phyloP scores from a whole-genome alignment of 2,888 invertebrate species.

The Philaethria dido region DNA sequence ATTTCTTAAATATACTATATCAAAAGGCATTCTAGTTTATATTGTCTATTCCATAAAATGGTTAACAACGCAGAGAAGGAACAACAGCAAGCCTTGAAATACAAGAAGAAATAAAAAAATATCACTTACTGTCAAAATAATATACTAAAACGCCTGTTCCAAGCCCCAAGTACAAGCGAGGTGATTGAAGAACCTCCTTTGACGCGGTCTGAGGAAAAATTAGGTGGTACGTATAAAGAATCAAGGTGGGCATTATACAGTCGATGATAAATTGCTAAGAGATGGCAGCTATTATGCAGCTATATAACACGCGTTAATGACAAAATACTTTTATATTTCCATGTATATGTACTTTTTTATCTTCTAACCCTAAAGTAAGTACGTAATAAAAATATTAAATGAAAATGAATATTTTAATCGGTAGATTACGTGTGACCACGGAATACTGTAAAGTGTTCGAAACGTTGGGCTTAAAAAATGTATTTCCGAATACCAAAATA shows the following conservation, averaged over 20 bases:
- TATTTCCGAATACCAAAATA: too few species aligned
- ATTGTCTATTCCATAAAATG: too few species aligned
- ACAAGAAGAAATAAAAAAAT: neutral
- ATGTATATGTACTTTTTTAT: neutral
- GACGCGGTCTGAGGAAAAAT: slow-evolving; percentile 73
- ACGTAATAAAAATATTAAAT: too few species aligned
- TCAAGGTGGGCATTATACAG: slow-evolving; percentile 63
- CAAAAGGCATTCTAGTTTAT: too few species aligned
- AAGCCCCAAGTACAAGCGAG: slow-evolving; percentile 48
- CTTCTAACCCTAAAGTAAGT: too few species aligned
- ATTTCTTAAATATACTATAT: too few species aligned
- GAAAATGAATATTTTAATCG: too few species aligned
- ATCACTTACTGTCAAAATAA: neutral
- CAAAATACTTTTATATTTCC: neutral
- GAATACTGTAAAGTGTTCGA: too few species aligned
- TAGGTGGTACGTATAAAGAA: slow-evolving; percentile 70
- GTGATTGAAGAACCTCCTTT: slow-evolving; percentile 79
- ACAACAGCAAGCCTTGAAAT: neutral
- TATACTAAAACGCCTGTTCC: slow-evolving; percentile 10
- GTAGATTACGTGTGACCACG: too few species aligned
- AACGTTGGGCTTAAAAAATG: too few species aligned
- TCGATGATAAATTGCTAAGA: slow-evolving; percentile 56
- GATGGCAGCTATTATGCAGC: slow-evolving; percentile 45
- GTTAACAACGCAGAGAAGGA: neutral
- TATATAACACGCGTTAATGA: slow-evolving; percentile 25